phyloP scores from a whole-genome alignment of 2,113 vertebrate genomes.

The Dromas ardeola region DNA sequence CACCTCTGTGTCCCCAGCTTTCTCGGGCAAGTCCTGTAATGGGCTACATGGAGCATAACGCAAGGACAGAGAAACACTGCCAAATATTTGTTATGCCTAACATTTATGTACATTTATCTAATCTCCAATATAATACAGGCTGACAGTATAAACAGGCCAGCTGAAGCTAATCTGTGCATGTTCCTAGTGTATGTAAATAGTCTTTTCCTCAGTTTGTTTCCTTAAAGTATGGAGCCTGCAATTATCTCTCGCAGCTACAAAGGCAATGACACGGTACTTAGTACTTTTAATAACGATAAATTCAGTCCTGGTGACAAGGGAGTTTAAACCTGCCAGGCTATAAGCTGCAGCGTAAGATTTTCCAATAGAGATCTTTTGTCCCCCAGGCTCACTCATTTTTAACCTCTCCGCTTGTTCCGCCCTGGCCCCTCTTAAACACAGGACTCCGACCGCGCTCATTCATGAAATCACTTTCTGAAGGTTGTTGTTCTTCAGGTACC shows the following conservation, averaged over 20 bases:
- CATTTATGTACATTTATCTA: constrained; percentile 44
- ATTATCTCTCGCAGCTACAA: constrained; percentile 62
- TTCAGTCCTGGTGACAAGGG: constrained; percentile 52
- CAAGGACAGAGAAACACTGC: neutral
- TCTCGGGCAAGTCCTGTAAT: neutral
- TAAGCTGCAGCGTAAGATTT: neutral
- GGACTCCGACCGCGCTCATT: neutral
- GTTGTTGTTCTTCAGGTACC: neutral
- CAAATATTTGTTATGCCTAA: constrained; percentile 47
- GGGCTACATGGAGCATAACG: neutral
- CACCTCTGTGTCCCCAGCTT: neutral
- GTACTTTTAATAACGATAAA: constrained; percentile 63
- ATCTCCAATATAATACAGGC: constrained; percentile 61
- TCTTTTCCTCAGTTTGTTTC: constrained; percentile 64
- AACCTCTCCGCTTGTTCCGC: neutral
- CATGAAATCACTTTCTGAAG: neutral
- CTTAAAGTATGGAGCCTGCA: constrained; percentile 69
- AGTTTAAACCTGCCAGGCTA: neutral
- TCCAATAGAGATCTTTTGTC: neutral
- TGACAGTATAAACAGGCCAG: constrained; percentile 68
- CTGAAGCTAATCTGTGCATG: constrained; percentile 60
- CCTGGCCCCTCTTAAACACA: neutral
- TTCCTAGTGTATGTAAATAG: constrained; percentile 67
- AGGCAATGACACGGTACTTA: constrained; percentile 69
- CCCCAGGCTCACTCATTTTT: neutral